Percentiles rank a stretch among this genome's conserved stretches.
Conservation (phyloP, 2,113 vertebrate species). For the Scalopus aquaticus region DNA sequence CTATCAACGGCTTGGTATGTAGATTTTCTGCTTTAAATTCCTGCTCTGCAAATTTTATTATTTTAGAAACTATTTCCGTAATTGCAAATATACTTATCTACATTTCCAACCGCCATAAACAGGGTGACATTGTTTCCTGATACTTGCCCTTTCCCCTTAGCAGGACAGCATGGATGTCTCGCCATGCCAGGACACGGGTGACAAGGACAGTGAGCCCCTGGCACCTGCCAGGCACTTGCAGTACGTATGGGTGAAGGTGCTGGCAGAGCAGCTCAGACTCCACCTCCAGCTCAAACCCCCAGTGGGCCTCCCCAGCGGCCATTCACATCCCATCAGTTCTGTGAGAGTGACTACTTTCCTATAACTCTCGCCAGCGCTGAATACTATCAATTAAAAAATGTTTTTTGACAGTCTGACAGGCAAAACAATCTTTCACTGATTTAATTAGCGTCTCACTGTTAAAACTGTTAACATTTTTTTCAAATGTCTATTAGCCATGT, state of each 20-base stretch:
- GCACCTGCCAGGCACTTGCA: neutral
- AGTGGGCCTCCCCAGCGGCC: neutral
- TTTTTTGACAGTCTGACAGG: neutral
- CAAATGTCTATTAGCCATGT: neutral
- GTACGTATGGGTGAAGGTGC: neutral
- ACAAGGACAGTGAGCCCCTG: no score
- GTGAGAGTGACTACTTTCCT: neutral
- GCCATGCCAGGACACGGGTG: neutral
- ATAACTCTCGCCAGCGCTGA: neutral
- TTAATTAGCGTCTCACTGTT: neutral
- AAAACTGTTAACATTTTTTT: neutral
- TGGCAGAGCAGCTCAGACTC: neutral
- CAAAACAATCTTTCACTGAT: neutral
- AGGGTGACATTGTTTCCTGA: neutral
- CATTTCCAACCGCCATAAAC: neutral
- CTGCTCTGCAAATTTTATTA: neutral
- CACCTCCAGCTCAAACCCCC: neutral
- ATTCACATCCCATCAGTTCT: no score
- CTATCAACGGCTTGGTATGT: neutral
- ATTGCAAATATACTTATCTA: neutral
- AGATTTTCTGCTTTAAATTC: neutral
- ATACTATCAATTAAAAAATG: neutral
- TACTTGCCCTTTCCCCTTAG: neutral
- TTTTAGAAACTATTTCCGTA: neutral
- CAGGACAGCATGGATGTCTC: neutral